Percentiles rank a stretch among this genome's conserved stretches.
Evolutionary conservation across 2,797 vertebrate species (phyloP).

Genomic region (Ctenopoma multispine): DNA sequence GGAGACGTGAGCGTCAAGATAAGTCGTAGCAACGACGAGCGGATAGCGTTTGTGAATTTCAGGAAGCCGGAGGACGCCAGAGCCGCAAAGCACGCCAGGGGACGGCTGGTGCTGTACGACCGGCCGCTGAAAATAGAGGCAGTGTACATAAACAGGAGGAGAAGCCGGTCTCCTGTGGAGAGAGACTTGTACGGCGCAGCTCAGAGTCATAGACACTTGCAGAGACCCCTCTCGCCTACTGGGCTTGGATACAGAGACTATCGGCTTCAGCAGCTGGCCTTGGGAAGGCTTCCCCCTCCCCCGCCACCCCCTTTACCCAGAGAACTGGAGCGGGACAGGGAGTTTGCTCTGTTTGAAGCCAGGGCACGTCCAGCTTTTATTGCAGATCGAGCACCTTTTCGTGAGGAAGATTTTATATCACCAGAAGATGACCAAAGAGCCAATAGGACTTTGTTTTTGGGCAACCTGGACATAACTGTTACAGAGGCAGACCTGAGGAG

Average conservation of each 20-base stretch:
- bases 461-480: conserved; percentile 95
- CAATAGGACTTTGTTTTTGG: conserved; percentile 96
- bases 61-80: conserved; percentile 94
- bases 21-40: conserved; percentile 92
- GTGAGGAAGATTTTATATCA: conserved; percentile 95
- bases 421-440: conserved; percentile 97
- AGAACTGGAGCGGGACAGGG: conserved; percentile 94
- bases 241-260: conserved; percentile 96
- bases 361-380: conserved; percentile 90
- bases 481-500: conserved; percentile 93
- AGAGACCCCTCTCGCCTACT: conserved; percentile 91
- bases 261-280: conserved; percentile 93
- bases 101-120: conserved; percentile 94
- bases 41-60: conserved; percentile 97
- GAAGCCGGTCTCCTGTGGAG: conserved; percentile 92
- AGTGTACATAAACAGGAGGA: conserved; percentile 89
- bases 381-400: conserved; percentile 90
- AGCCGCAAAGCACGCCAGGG: conserved; percentile 94
- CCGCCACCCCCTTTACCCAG: conserved; percentile 92
- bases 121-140: conserved; percentile 97
- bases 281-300: conserved; percentile 93
- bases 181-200: conserved; percentile 88
- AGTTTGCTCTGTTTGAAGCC: conserved; percentile 92
- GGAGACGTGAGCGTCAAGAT: conserved; percentile 98
- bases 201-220: conserved; percentile 85